phyloP scores from a whole-genome alignment of 2,888 invertebrate species.

The Mythimna pallens region DNA sequence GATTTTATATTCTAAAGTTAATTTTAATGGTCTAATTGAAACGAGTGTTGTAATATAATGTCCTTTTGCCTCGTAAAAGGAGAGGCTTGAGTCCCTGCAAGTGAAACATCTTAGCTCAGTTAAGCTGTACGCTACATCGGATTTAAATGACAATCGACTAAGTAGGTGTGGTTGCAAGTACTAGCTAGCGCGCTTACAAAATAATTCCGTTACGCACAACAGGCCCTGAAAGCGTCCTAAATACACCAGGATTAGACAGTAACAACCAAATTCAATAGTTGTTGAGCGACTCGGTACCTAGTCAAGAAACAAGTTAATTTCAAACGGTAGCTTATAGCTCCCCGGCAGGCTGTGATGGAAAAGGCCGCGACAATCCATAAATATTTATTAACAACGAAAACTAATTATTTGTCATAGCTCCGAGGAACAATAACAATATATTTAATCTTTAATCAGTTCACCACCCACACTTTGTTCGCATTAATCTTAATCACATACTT shows the following conservation, averaged over 20 bases:
- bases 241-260: constrained; percentile 10
- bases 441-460: constrained; percentile 59
- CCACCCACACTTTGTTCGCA: constrained; percentile 64
- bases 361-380: constrained; percentile 57
- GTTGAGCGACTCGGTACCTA: constrained; percentile 8
- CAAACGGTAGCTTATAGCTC: constrained; percentile 31
- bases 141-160: background rate
- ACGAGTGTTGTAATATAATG: too few species aligned
- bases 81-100: background rate
- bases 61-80: too few species aligned
- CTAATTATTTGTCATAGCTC: constrained; percentile 63
- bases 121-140: background rate
- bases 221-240: constrained; percentile 6
- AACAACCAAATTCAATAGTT: constrained; percentile 19
- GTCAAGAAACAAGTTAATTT: constrained; percentile 44
- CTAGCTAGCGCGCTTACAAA: background rate
- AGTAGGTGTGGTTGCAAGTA: background rate
- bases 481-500: constrained; percentile 71
- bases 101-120: background rate
- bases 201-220: background rate
- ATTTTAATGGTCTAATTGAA: too few species aligned
- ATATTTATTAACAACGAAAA: constrained; percentile 62
- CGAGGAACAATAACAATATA: constrained; percentile 65
- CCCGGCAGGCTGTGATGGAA: constrained; percentile 38
- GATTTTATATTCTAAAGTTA: too few species aligned